Percentiles rank a stretch among this genome's conserved stretches.
These are phyloP conservation scores for Zoanthus sociatus DNA, from an alignment of 92 coral and sea anemone genomes.

Conservation along the genomic window DNA sequence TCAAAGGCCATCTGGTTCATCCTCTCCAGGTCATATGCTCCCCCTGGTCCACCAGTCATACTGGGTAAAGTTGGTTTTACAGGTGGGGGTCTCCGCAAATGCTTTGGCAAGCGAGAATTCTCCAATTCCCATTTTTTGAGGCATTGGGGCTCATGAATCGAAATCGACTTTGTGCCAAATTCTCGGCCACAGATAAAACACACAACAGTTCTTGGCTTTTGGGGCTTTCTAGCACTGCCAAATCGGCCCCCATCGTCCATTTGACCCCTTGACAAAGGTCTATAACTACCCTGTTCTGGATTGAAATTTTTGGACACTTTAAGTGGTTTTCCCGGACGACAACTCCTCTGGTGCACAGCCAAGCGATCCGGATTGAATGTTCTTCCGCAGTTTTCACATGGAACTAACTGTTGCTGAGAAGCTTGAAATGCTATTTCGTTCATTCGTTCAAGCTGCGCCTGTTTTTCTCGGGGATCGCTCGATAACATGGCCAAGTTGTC, in stretches of 20 bases:
- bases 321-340: conserved; percentile 79
- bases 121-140: conserved; percentile 95
- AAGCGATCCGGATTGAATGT: conserved; percentile 95
- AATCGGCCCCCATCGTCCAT: conserved; percentile 46
- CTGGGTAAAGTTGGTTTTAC: conserved; percentile 94
- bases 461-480: conserved; percentile 69
- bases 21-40: conserved; percentile 71
- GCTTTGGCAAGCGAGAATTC: conserved; percentile 84
- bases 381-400: conserved; percentile 95
- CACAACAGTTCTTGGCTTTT: conserved; percentile 89
- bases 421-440: conserved; percentile 90
- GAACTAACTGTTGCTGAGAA: conserved; percentile 85
- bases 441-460: conserved; percentile 87
- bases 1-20: conserved; percentile 89
- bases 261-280: conserved; percentile 55
- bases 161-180: conserved; percentile 94
- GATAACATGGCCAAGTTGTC: conserved; percentile 70
- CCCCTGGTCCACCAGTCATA: conserved; percentile 61
- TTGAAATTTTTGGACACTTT: conserved; percentile 76
- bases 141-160: conserved; percentile 98
- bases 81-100: conserved; percentile 85
- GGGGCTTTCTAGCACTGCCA: conserved; percentile 69
- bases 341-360: conserved; percentile 93
- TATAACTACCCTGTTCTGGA: conserved; percentile 49
- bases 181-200: conserved; percentile 99